Evolutionary conservation across 2,888 invertebrate species (phyloP).

Genomic region (Thymelicus lineola): DNA sequence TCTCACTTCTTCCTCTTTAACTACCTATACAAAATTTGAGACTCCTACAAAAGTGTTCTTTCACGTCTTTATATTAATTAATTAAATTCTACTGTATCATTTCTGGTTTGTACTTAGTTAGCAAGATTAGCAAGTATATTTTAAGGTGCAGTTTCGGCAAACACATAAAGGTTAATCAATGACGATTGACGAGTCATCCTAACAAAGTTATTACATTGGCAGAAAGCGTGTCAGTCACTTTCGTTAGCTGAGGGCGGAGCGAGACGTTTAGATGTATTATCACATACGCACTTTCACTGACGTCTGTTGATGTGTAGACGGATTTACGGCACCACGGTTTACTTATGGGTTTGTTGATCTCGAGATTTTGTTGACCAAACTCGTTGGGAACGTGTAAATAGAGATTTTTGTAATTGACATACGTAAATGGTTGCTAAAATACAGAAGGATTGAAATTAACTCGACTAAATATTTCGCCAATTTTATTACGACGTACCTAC

Average conservation of each 20-base stretch:
- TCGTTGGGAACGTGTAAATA: too few relatives aligned
- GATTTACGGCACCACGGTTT: neutral
- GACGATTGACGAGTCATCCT: neutral
- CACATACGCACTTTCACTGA: slow-evolving; percentile 30
- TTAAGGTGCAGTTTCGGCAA: neutral
- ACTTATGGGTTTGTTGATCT: slow-evolving; percentile 7
- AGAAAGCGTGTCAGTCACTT: slow-evolving; percentile 58
- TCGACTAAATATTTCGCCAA: too few relatives aligned
- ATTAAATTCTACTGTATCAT: too few relatives aligned
- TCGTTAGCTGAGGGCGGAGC: slow-evolving; percentile 47
- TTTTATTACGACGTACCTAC: too few relatives aligned
- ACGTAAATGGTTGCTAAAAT: too few relatives aligned
- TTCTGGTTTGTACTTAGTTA: too few relatives aligned
- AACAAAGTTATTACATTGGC: slow-evolving; percentile 18
- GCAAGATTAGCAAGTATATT: neutral
- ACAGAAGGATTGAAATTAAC: too few relatives aligned
- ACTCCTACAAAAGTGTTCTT: too few relatives aligned
- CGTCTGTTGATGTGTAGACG: slow-evolving; percentile 1
- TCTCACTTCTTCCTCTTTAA: too few relatives aligned
- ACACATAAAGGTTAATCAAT: slow-evolving; percentile 5
- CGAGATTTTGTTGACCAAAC: neutral
- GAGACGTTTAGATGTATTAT: slow-evolving; percentile 26
- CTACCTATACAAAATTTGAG: too few relatives aligned
- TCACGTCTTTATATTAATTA: too few relatives aligned
- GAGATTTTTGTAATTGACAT: too few relatives aligned